Evolutionary conservation across 2,888 invertebrate genomes (phyloP).

Genomic region (Xylocampa areola): DNA sequence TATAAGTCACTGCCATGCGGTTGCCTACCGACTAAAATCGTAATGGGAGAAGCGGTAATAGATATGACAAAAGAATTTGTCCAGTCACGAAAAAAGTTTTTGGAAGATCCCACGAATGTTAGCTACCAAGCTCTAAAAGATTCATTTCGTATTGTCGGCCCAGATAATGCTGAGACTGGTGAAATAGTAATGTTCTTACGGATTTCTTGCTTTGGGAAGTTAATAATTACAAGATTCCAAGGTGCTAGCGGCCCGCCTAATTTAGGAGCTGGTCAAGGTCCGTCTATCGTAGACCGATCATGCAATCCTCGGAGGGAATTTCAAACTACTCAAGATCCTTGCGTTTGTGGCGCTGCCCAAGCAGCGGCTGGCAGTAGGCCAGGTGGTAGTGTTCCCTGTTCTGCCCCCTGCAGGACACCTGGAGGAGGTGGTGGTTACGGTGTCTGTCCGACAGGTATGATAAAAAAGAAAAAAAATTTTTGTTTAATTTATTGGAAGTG

Average conservation of each 20-base stretch:
- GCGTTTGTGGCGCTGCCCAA: conserved; percentile 77
- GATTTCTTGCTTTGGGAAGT: conserved; percentile 91
- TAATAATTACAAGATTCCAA: conserved; percentile 92
- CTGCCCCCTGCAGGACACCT: conserved; percentile 45
- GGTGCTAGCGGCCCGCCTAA: conserved; percentile 73
- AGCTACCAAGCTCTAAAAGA: conserved; percentile 91
- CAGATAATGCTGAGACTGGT: conserved; percentile 87
- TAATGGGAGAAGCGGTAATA: conserved; percentile 89
- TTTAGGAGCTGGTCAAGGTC: conserved; percentile 64
- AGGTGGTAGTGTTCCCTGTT: conserved; percentile 50
- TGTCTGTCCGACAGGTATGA: conserved; percentile 73
- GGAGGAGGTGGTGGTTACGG: conserved; percentile 54
- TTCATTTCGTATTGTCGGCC: conserved; percentile 87
- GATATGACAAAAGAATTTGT: conserved; percentile 91
- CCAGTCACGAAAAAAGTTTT: conserved; percentile 85
- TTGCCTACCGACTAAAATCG: conserved; percentile 91
- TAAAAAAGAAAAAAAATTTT: background rate
- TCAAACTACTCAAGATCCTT: conserved; percentile 76
- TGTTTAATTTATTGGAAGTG: background rate
- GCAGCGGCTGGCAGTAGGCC: conserved; percentile 44
- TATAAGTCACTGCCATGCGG: conserved; percentile 91
- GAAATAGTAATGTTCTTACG: conserved; percentile 91
- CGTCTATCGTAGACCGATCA: conserved; percentile 75
- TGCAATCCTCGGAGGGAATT: conserved; percentile 75
- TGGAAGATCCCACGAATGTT: conserved; percentile 82